These are phyloP conservation scores for Dasyornis broadbenti DNA, from an alignment of 2,113 vertebrate species.

Conservation along the genomic window DNA sequence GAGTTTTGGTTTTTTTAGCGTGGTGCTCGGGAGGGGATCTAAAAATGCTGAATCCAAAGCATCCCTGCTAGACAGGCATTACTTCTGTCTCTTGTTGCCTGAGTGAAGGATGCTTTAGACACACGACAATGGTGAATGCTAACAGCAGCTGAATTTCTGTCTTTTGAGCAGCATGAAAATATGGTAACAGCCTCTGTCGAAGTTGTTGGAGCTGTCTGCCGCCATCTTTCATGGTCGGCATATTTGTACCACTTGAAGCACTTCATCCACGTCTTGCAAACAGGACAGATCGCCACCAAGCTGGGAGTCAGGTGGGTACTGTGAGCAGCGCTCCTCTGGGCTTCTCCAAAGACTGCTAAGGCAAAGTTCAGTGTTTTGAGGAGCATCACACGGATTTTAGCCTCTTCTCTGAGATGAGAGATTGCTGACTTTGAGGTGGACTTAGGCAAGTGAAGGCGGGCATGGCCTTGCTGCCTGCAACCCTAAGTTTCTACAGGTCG, in stretches of 20 bases:
- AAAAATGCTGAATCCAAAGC: not conserved
- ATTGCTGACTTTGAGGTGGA: not conserved
- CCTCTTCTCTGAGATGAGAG: not conserved
- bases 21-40: not conserved
- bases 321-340: not conserved
- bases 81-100: not conserved
- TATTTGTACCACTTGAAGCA: constrained; percentile 91
- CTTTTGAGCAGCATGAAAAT: constrained; percentile 82
- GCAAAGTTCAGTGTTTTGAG: not conserved
- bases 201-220: constrained; percentile 87
- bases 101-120: constrained; percentile 55
- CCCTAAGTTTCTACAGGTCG: not conserved
- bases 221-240: constrained; percentile 87
- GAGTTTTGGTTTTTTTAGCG: not conserved
- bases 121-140: not conserved
- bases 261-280: constrained; percentile 89
- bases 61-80: not conserved
- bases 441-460: not conserved
- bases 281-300: constrained; percentile 82
- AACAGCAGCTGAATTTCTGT: not conserved
- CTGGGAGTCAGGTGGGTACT: constrained; percentile 89
- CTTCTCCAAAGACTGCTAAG: not conserved
- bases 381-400: not conserved
- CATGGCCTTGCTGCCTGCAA: not conserved
- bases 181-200: constrained; percentile 88